Evolutionary conservation across 2,113 vertebrate genomes (phyloP).

Genomic region (Romanogobio albipinnatus): DNA sequence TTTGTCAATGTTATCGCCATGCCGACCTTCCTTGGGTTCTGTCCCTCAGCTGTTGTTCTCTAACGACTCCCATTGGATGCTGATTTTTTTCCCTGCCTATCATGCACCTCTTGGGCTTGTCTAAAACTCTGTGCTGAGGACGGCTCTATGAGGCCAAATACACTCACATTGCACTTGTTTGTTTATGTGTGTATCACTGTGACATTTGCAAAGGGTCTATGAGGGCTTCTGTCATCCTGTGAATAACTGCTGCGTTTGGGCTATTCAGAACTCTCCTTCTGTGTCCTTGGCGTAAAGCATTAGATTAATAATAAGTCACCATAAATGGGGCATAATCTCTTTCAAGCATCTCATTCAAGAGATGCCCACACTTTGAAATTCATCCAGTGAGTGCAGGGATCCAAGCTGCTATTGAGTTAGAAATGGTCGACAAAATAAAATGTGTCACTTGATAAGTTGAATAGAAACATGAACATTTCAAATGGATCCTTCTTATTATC

Average conservation of each 20-base stretch:
- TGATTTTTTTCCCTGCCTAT: not conserved
- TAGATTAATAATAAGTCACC: not conserved
- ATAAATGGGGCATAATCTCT: slow-evolving; percentile 3
- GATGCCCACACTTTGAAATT: slow-evolving; percentile 9
- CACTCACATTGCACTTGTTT: not conserved
- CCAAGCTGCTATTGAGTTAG: not conserved
- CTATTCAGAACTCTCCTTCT: slow-evolving; percentile 19
- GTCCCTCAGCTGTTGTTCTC: slow-evolving; percentile 8
- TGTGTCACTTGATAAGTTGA: not conserved
- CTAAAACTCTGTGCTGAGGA: not conserved
- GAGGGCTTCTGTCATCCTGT: not conserved
- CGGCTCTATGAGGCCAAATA: not conserved
- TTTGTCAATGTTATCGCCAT: not conserved
- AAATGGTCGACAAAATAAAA: not conserved
- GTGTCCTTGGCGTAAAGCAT: slow-evolving; percentile 9
- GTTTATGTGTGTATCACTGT: slow-evolving; percentile 2
- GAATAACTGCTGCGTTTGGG: slow-evolving; percentile 19
- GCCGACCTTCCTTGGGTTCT: not conserved
- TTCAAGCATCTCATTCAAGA: not conserved
- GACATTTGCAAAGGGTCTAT: not conserved
- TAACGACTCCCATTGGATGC: not conserved
- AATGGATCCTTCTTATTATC: not conserved
- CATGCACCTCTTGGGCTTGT: not conserved
- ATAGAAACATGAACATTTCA: too few species aligned
- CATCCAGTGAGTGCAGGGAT: not conserved